Base-by-base conservation (phyloP, 2,888 invertebrate species). In the Cyaniris semiargus region DNA sequence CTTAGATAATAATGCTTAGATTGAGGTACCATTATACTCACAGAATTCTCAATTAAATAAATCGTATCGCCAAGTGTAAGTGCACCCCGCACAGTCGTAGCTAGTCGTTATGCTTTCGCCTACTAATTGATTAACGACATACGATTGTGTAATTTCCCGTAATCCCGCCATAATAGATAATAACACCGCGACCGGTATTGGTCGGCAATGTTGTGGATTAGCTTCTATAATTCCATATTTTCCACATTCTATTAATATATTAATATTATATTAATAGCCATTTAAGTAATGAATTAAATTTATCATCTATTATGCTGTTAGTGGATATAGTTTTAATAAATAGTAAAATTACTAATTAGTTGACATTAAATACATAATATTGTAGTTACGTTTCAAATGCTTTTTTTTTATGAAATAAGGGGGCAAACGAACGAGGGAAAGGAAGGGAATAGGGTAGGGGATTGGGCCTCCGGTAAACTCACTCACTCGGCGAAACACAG, bases 111-210 rank as follows among this genome's bases (percentile, higher is more conserved):
- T 53, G 58, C 21, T 21, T 21, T 58, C 21, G 58, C 21, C 8
- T 21, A 21, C 58, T 58, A 58, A 58, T 58, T 58, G 58, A 58
- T 58, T 58, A 21, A 58, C 58, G 58, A 58, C 58, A 21, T 58
- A 58, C 58, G 21, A 21, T 21, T 58, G 58, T 58, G 58, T 58
- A 58, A 58, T 58, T 56, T 21, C 58, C 58, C 58, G 58, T 58
- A 58, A 58, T 58, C 58, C 58, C n/a, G 58, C 7, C 58, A 21
- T 58, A 58, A 58, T 21, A 21, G 7, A 58, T 58, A 58, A 58
- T 58, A 58, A 58, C 21, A 58, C 58, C 8, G 56, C 7, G 2
- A 48, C 48, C 48, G n/a, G n/a, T n/a, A n/a, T n/a, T n/a, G 53
- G 58, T n/a, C 21, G 10, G 58, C 21, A 10, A 21, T 58, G 3